Evolutionary conservation across 1,140 invertebrate genomes (phyloP).

Genomic region (Drosophila orosa): DNA sequence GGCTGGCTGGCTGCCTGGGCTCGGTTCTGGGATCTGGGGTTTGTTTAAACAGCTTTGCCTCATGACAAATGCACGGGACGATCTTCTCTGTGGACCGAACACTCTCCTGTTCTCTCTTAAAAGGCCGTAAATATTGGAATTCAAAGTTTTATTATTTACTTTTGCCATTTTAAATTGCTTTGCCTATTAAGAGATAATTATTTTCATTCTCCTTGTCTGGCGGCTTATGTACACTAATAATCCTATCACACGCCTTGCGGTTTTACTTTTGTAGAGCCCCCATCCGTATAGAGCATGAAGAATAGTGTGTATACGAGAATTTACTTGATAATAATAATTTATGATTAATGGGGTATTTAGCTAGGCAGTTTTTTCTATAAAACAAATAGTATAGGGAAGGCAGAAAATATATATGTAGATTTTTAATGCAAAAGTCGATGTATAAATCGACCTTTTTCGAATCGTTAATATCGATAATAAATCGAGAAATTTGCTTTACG

Average conservation of each 20-base stretch:
- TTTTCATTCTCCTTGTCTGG: slow-evolving; percentile 39
- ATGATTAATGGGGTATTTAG: slow-evolving; percentile 4
- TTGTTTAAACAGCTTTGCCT: slow-evolving; percentile 31
- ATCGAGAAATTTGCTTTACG: too few relatives aligned
- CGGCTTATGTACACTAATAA: slow-evolving; percentile 12
- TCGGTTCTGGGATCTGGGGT: slow-evolving; percentile 11
- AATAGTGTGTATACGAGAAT: slow-evolving; percentile 7
- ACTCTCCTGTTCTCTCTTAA: slow-evolving; percentile 1
- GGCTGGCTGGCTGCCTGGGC: slow-evolving; percentile 23
- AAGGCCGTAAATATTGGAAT: slow-evolving; percentile 37
- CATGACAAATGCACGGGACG: slow-evolving; percentile 40
- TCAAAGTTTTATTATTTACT: slow-evolving; percentile 29
- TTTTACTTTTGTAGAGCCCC: slow-evolving; percentile 12
- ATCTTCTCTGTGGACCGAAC: slow-evolving; percentile 2
- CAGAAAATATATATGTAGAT: background rate
- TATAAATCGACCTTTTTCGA: too few relatives aligned
- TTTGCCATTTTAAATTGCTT: slow-evolving; percentile 22
- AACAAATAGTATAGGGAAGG: background rate
- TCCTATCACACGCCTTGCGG: slow-evolving; percentile 29
- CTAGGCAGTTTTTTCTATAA: background rate
- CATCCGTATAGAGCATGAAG: slow-evolving; percentile 9
- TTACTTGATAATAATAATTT: slow-evolving; percentile 16
- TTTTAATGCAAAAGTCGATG: background rate
- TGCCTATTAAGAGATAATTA: slow-evolving; percentile 69
- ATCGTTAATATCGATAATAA: too few relatives aligned